phyloP scores from a whole-genome alignment of 2,113 vertebrate species.

The Eublepharis macularius region DNA sequence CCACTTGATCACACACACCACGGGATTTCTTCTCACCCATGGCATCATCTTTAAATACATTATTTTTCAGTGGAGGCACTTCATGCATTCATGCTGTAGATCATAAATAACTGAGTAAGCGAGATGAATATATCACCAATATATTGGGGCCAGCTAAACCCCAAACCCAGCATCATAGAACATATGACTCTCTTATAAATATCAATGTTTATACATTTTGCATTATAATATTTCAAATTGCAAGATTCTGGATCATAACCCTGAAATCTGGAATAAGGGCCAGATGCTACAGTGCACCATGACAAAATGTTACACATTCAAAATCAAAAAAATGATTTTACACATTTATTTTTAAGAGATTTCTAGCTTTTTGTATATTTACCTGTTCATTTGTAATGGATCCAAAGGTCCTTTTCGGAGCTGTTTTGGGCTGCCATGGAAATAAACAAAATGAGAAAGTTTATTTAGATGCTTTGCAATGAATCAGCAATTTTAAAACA shows the following conservation, averaged over 20 bases:
- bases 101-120: neutral
- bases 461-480: slow-evolving; percentile 30
- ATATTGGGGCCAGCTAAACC: neutral
- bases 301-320: neutral
- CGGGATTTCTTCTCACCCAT: neutral
- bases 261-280: neutral
- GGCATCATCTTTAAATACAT: too few species aligned
- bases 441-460: slow-evolving; percentile 57
- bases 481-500: slow-evolving; percentile 13
- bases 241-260: neutral
- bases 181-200: neutral
- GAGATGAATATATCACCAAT: neutral
- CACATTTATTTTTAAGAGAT: neutral
- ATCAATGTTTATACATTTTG: neutral
- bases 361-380: slow-evolving; percentile 36
- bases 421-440: slow-evolving; percentile 68
- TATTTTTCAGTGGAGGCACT: neutral
- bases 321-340: neutral
- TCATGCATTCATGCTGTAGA: neutral
- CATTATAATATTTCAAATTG: neutral
- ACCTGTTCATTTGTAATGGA: slow-evolving; percentile 74
- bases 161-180: neutral
- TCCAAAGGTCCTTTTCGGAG: slow-evolving; percentile 74
- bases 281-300: neutral
- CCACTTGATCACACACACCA: neutral